Evolutionary conservation across 2,113 vertebrate genomes (phyloP), one percentile per base, ranked within the genome.

Genomic region (Nothobranchius furzeri): DNA sequence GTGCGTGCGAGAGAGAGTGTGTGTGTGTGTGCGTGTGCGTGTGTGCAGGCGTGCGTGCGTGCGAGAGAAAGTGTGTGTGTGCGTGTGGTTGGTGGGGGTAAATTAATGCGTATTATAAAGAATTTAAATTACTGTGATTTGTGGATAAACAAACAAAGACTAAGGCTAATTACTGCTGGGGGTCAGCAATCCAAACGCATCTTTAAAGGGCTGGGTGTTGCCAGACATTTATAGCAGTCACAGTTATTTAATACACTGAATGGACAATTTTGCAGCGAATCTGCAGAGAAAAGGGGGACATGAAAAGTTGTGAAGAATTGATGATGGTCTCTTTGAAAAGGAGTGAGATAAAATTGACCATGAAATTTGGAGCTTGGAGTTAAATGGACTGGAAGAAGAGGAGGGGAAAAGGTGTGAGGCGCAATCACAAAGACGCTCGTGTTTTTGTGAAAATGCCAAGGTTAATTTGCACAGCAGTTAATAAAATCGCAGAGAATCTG

Each of bases 291-390:
- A 91, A 45, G 12, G 85, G 78, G 73, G 83, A 91, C 89, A 90
- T 89, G 89, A 88, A 89, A 92, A 93, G 88, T 94, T 93, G 89
- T 89, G 90, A 92, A 91, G 89, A 92, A 93, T 92, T 91, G 91
- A 92, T 92, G 91, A 92, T 85, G 86, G 90, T 88, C 87, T 91
- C 89, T 86, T 92, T 91, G 81, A 92, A 87, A 85, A 83, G 75
- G 86, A 84, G 85, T 58, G 83, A 90, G 91, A 94, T 92, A 92
- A 92, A 94, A 93, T 91, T 93, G 92, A 91, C 92, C 92, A 84
- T 94, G 91, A 94, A 94, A 94, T 93, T 88, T 84, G 89, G 71
- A 81, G 86, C 83, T 88, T 64, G 76, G 89, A 92, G 90, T 92
- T 91, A 92, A 93, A 93, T 92, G 91, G 88, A 75, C 74, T 87